Evolutionary conservation across 2,113 vertebrate species (phyloP), one percentile per base, ranked within the genome.

Genomic region (Brachyhypopomus gauderio): DNA sequence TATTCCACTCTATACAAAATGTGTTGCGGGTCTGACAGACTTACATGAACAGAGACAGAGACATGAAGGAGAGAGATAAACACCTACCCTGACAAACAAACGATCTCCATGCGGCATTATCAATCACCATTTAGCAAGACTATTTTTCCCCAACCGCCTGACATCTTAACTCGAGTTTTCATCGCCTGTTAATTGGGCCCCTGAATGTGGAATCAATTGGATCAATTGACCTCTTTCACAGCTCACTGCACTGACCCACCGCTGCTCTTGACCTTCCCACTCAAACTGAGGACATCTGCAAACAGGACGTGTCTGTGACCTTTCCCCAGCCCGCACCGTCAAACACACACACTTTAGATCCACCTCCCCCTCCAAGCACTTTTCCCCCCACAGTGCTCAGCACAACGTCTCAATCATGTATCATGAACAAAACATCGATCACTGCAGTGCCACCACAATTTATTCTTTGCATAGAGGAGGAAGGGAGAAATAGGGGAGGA

Each of bases 241-340:
- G 62, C 75, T 74, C 38, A 22, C 55, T 72, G 63, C 60, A 62
- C 27, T 81, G 82, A 84, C 75, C 79, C 56, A 75, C 76, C 67
- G 52, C 81, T 81, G 71, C 62, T 69, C 55, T 4, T 90, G 88
- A 91, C 88, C 89, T 91, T 90, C 89, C 78, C 82, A 84, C 84
- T 89, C 75, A 83, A 75, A 91, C 71, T 85, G 82, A 83, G 79
- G 85, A 82, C 74, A 90, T 91, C 88, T 87, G 86, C 86, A 92
- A 86, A 88, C 89, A 88, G 88, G 85, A 88, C 72, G 80, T 78
- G 88, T 88, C 77, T 85, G 78, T 93, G 88, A 91, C 92, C 91
- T 91, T 81, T 91, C 83, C 75, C 60, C 74, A 22, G 19, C 72
- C n/a, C 73, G 17, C 6, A 73, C 73, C 79, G 83, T 86, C 84